These are phyloP conservation scores for Centropus unirufus DNA, from an alignment of 2,113 vertebrate genomes.

Conservation along the genomic window DNA sequence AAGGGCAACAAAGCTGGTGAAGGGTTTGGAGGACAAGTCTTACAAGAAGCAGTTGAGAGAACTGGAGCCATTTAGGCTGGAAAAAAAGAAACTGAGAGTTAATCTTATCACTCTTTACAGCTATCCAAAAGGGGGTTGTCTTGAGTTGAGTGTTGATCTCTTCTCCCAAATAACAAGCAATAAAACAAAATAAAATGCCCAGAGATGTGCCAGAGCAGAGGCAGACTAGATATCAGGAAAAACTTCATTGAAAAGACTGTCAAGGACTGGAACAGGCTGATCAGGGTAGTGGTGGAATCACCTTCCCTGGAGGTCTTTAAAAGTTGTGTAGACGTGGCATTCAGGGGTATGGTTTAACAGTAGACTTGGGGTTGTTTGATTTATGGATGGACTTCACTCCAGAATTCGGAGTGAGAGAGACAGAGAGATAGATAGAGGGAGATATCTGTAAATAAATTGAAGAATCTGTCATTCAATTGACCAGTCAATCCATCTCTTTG, in stretches of 20 bases:
- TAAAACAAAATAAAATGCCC: not conserved
- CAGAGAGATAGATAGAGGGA: not conserved
- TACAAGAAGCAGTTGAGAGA: not conserved
- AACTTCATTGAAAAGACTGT: fast-evolving
- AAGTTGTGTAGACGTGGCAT: fast-evolving
- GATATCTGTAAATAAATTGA: not conserved
- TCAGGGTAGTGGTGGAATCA: too few relatives aligned
- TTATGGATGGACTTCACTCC: too few relatives aligned
- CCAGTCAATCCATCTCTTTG: not conserved
- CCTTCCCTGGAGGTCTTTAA: not conserved
- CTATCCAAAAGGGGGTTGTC: not conserved
- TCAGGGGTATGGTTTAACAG: not conserved
- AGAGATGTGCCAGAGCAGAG: not conserved
- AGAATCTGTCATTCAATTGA: not conserved
- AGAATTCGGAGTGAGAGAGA: not conserved
- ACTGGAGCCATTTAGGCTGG: not conserved
- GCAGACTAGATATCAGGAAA: not conserved
- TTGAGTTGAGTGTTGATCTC: fast-evolving
- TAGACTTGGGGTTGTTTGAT: not conserved
- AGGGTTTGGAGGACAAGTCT: not conserved
- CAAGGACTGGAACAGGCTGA: not conserved
- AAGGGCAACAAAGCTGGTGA: not conserved
- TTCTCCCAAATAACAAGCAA: not conserved
- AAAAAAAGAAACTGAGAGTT: not conserved
- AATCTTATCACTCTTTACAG: fast-evolving